phyloP scores from a whole-genome alignment of 2,797 vertebrate genomes.

The Danio tinwini region DNA sequence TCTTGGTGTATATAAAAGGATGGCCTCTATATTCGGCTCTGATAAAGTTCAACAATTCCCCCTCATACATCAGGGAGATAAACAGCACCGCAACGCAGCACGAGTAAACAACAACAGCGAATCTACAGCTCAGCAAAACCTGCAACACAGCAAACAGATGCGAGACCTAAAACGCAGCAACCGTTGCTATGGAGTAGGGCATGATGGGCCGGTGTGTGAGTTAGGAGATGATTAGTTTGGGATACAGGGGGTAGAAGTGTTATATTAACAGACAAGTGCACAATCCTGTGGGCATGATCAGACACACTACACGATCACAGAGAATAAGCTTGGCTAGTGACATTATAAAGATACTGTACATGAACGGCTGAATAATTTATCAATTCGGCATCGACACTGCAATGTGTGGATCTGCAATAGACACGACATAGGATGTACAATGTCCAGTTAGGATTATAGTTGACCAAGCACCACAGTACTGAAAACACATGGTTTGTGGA shows the following conservation, averaged over 20 bases:
- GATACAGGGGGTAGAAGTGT: conserved; percentile 41
- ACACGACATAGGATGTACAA: too few species aligned
- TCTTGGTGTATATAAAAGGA: conserved; percentile 13
- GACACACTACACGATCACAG: conserved; percentile 16
- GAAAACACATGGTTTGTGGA: too few species aligned
- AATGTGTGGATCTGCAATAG: too few species aligned
- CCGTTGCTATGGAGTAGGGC: conserved; percentile 15
- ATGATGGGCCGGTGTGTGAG: background rate
- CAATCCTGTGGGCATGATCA: conserved; percentile 8
- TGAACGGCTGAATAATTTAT: too few species aligned
- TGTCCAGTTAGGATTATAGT: too few species aligned
- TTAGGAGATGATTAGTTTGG: conserved; percentile 33
- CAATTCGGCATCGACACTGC: too few species aligned
- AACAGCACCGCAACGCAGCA: background rate
- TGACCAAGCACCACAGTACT: too few species aligned
- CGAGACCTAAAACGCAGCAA: background rate
- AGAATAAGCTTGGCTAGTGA: background rate
- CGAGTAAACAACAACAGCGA: conserved; percentile 27
- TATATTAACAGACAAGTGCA: conserved; percentile 8
- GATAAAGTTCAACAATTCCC: conserved; percentile 37
- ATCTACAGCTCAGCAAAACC: conserved; percentile 16
- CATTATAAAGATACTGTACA: too few species aligned
- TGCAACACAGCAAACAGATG: conserved; percentile 16
- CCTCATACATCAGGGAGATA: conserved; percentile 21
- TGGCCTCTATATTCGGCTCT: background rate